Evolutionary conservation across 2,888 invertebrate genomes (phyloP), one percentile per base, ranked within the genome.

Genomic region (Phyllotreta striolata): DNA sequence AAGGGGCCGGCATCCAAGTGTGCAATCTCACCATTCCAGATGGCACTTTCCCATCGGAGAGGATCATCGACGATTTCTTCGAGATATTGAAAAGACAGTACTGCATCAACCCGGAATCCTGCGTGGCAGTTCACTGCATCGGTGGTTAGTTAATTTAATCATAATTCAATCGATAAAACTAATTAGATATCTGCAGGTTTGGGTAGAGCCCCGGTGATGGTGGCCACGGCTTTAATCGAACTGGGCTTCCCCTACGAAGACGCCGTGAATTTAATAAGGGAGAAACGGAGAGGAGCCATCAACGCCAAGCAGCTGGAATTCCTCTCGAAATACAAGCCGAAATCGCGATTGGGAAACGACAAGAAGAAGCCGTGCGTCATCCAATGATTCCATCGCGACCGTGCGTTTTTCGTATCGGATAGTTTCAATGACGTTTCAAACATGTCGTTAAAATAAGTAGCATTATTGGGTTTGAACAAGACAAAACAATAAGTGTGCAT

Each of bases 51-150:
- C 73, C 73, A 0, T 67, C 71, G 10, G 69, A 73, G 4, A 61
- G 64, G 37, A 67, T 72, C 6, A 62, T 73, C 34, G 67, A 69
- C 2, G 70, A 69, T 12, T 72, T 63, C 47, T 72, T 70, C 35
- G 56, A 72, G 46, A 69, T 73, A 10, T 62, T 72, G 8, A 72
- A 67, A 40, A 69, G 68, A 35, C 70, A 73, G 47, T 68, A 68
- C 54, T 51, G 57, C 14, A 67, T 64, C 10, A 62, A 71, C 46
- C 67, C 70, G 12, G 68, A 71, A 7, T 67, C 67, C 0, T 70
- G 72, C 47, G 65, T 73, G 6, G 73, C 72, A 6, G 69, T 73
- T 12, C 73, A 73, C 44, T 73, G 73, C 54, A 68, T 72, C 12
- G 65, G 66, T 62, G 70, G 70, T 70, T 55, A 44, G 55, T 47